Conservation (phyloP, 2,797 vertebrate species). For the Eulemur mongoz region DNA sequence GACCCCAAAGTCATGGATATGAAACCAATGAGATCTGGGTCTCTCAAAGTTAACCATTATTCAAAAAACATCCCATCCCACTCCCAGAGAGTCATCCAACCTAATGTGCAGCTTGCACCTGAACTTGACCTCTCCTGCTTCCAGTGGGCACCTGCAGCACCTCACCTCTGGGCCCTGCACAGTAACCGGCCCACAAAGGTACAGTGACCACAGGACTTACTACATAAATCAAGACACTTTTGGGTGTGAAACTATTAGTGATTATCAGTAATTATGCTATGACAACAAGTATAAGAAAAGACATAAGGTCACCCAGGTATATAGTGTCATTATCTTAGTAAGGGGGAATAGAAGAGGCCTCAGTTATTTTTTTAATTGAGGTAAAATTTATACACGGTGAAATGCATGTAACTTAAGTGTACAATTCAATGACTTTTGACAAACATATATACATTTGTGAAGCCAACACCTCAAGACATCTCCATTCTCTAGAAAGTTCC, state of each 20-base stretch:
- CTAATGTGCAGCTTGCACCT: too few species aligned
- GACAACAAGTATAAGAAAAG: background rate
- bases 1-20: background rate
- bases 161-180: background rate
- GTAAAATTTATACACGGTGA: background rate
- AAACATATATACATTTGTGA: background rate
- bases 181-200: background rate
- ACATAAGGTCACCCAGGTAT: background rate
- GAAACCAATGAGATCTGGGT: background rate
- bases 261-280: too few species aligned
- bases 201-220: background rate
- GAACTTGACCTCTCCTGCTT: background rate
- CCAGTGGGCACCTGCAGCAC: rapidly evolving
- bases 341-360: background rate
- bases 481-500: background rate
- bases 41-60: background rate
- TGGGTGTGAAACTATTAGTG: background rate
- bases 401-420: background rate
- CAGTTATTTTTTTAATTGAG: background rate
- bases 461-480: background rate
- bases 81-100: background rate
- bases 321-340: background rate
- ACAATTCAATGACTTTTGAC: background rate
- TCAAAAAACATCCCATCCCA: background rate
- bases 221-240: background rate